A percentile compares a stretch with the other conserved stretches of the same genome.
phyloP scores from a whole-genome alignment of 1,140 invertebrate species.

The Druon quercuslanigerum region DNA sequence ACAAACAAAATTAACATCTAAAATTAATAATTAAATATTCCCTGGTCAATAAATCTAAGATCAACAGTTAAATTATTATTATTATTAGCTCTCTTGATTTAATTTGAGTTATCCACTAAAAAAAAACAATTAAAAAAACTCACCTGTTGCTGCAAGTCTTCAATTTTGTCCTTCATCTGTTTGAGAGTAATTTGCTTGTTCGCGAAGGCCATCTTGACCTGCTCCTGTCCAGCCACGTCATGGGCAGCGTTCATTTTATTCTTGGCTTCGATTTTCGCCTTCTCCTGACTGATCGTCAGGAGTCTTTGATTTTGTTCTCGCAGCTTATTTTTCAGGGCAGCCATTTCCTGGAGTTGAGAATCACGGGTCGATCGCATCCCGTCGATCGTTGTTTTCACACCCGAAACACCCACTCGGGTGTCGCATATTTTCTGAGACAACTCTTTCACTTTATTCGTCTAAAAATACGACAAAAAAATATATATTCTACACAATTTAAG shows the following conservation, averaged over 20 bases:
- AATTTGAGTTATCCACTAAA: too few relatives aligned
- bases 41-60: too few relatives aligned
- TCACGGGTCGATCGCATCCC: constrained; percentile 95
- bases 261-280: constrained; percentile 87
- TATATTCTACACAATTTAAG: too few relatives aligned
- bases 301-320: constrained; percentile 91
- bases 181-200: constrained; percentile 91
- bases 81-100: too few relatives aligned
- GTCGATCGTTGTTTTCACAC: constrained; percentile 96
- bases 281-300: constrained; percentile 88
- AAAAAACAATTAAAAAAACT: constrained; percentile 9
- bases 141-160: constrained; percentile 80
- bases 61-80: too few relatives aligned
- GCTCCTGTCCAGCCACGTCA: constrained; percentile 76
- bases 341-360: constrained; percentile 91
- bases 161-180: constrained; percentile 87
- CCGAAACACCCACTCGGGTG: constrained; percentile 91
- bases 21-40: too few relatives aligned
- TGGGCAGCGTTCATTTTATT: constrained; percentile 78
- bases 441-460: constrained; percentile 90
- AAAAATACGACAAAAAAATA: constrained; percentile 33
- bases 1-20: too few relatives aligned
- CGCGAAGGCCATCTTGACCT: constrained; percentile 82
- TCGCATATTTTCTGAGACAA: constrained; percentile 91
- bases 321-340: constrained; percentile 87